phyloP scores from a whole-genome alignment of 2,797 vertebrate species.

The Rhynchonycteris naso region DNA sequence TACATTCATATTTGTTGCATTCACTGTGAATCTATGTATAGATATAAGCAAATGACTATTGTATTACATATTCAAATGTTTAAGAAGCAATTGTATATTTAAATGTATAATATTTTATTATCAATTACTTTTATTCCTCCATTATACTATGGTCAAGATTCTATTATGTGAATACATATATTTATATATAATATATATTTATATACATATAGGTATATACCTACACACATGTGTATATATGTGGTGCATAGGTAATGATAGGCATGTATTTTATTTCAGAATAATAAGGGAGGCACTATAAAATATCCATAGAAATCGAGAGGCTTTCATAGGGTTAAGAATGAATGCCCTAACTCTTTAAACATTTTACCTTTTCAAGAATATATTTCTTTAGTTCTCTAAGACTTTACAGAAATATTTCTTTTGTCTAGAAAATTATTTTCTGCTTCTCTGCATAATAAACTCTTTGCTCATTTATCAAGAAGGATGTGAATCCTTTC shows the following conservation, averaged over 20 bases:
- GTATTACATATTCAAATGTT: background rate
- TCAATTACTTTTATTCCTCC: background rate
- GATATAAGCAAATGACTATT: background rate
- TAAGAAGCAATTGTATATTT: background rate
- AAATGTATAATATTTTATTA: slow-evolving; percentile 5
- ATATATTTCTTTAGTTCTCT: background rate
- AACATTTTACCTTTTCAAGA: background rate
- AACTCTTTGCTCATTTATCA: background rate
- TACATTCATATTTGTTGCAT: background rate
- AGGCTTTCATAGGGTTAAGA: background rate
- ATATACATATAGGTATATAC: background rate
- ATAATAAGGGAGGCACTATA: background rate
- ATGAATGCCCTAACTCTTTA: background rate
- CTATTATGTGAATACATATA: background rate
- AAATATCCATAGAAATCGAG: background rate
- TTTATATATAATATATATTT: background rate
- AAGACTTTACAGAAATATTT: background rate
- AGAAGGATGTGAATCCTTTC: background rate
- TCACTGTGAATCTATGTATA: background rate
- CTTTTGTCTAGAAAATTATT: background rate
- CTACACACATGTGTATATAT: no score
- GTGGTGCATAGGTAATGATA: background rate
- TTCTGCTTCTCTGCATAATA: background rate
- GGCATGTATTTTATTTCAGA: background rate
- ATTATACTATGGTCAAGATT: background rate